phyloP scores from a whole-genome alignment of 2,888 invertebrate species.

The Aromia moschata region DNA sequence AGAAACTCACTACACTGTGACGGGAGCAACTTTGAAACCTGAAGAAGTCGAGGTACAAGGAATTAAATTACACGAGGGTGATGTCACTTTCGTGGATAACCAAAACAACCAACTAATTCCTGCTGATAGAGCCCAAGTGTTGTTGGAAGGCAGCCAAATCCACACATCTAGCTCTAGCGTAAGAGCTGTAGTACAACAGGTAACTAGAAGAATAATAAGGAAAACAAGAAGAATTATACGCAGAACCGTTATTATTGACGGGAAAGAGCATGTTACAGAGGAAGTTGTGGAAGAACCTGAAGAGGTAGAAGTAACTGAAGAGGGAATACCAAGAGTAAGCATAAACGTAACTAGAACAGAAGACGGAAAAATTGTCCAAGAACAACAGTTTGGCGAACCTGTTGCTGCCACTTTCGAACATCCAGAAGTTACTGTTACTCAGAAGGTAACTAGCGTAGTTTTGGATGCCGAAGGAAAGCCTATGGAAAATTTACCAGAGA shows the following conservation, averaged over 20 bases:
- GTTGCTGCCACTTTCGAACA: constrained; percentile 50
- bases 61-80: constrained; percentile 61
- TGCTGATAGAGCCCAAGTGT: constrained; percentile 44
- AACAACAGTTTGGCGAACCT: constrained; percentile 60
- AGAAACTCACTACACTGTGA: constrained; percentile 68
- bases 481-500: constrained; percentile 37
- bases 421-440: constrained; percentile 42
- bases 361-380: constrained; percentile 63
- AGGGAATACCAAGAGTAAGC: constrained; percentile 76
- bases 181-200: constrained; percentile 83
- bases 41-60: constrained; percentile 57
- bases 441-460: constrained; percentile 46
- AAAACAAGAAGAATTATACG: constrained; percentile 80
- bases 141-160: constrained; percentile 57
- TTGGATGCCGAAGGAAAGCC: constrained; percentile 48
- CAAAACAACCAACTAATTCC: constrained; percentile 54
- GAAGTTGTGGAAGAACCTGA: constrained; percentile 88
- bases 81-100: constrained; percentile 59
- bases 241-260: constrained; percentile 80
- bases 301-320: constrained; percentile 75
- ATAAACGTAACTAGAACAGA: constrained; percentile 72
- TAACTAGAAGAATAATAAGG: constrained; percentile 79
- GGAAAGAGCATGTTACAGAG: constrained; percentile 84
- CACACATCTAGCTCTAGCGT: constrained; percentile 77
- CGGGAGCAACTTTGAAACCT: constrained; percentile 68